Base-by-base conservation (phyloP, 2,797 vertebrate genomes). In the Choloepus didactylus region DNA sequence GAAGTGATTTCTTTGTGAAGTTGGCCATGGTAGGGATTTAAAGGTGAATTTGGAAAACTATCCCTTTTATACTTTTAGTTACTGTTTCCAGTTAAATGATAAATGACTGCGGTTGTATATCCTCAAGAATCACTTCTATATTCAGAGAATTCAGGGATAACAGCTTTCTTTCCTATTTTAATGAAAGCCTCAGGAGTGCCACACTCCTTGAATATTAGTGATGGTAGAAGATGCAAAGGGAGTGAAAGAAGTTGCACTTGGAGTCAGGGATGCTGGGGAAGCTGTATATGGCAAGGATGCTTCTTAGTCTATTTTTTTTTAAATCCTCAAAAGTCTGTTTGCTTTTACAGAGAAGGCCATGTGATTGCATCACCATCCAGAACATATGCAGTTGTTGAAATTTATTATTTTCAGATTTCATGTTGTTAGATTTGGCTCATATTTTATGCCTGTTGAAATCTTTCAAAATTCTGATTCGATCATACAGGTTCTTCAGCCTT, bases 11-110 rank as follows among this genome's bases (percentile, higher is more conserved):
- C 9, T 27, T 51, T 66, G 9, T 77, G 41, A 81, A 23, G 2
- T 21, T 72, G 41, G 0, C 44, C 21, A 6, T 8, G 11, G 0
- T 3, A 31, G 4, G 21, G 2, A 77, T 8, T 18, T 0, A 82
- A 69, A 80, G 0, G 41, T 66, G 9, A 81, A 80, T 59, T 69
- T 11, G 72, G 12, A 29, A 10, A 29, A 27, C 84, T 89, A 6
- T 60, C 5, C 2, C 54, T 29, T 54, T 67, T 16, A 51, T 49
- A 83, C 7, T 46, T 87, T 64, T 14, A 88, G 49, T 64, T 81
- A 44, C 46, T 72, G 9, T 2, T 79, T 89, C 19, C 51, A 51
- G 2, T 8, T 81, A 80, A 69, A 67, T 62, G 21, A 64, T 88
- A 29, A 60, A 56, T 73, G 79, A 88, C 0, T 67, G 59, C 59